Percentiles rank a stretch among this genome's conserved stretches.
Conservation (phyloP, 37 sponge, comb jelly and placozoan genomes). For the Halichondria panicea region DNA sequence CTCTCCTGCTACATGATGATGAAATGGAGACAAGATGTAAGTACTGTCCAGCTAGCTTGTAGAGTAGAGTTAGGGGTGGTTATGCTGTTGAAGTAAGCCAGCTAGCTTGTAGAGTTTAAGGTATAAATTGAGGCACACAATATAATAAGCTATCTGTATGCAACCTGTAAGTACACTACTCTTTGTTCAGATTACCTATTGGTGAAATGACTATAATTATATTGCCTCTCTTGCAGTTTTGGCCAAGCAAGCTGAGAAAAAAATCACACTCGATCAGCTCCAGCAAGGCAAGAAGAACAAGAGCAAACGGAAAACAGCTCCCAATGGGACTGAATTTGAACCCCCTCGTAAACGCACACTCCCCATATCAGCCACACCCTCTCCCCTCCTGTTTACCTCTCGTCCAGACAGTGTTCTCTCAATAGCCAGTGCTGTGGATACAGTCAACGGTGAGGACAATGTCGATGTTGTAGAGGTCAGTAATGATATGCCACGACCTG, state of each 20-base stretch:
- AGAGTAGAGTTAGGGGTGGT: too few relatives aligned
- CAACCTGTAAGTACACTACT: too few relatives aligned
- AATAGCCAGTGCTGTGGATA: constrained; percentile 10
- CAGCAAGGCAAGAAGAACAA: constrained; percentile 42
- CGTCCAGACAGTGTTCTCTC: constrained; percentile 51
- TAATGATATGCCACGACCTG: not conserved
- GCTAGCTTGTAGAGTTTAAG: too few relatives aligned
- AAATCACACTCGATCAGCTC: constrained; percentile 11
- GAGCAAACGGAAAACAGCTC: constrained; percentile 29
- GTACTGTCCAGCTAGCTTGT: not conserved
- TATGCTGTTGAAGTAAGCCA: too few relatives aligned
- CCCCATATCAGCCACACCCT: constrained; percentile 28
- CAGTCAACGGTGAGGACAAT: constrained; percentile 37
- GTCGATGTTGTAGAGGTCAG: constrained; percentile 6
- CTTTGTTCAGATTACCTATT: too few relatives aligned
- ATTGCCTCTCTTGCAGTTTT: constrained; percentile 58
- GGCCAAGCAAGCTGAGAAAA: constrained; percentile 72
- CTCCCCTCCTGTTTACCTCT: constrained; percentile 31
- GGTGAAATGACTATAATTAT: too few relatives aligned
- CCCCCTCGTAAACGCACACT: constrained; percentile 20
- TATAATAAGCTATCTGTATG: too few relatives aligned
- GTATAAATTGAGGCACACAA: too few relatives aligned
- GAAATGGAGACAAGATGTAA: constrained; percentile 94
- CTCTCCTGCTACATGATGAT: constrained; percentile 88
- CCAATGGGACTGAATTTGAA: constrained; percentile 23